Percentiles rank a stretch among this genome's conserved stretches.
Evolutionary conservation across 2,113 vertebrate species (phyloP).

Genomic region (Calidris pygmaea): DNA sequence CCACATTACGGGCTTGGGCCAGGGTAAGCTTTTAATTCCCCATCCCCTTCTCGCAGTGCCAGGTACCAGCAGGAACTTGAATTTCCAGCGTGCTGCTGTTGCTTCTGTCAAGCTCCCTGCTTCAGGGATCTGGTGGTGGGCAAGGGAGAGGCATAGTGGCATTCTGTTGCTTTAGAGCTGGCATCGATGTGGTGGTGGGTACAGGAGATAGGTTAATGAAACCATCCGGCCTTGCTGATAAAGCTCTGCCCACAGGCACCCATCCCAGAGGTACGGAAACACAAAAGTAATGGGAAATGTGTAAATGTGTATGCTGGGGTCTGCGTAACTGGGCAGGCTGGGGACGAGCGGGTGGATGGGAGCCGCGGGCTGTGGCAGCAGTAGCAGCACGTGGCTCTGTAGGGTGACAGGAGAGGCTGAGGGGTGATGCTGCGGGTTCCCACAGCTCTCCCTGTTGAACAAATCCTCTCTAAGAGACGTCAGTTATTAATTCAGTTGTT

Average conservation of each 20-base stretch:
- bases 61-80: background rate
- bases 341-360: accelerated
- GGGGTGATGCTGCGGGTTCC: background rate
- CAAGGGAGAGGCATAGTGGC: accelerated
- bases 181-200: accelerated
- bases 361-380: background rate
- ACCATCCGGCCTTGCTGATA: background rate
- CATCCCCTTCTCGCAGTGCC: background rate
- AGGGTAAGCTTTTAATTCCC: background rate
- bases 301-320: accelerated
- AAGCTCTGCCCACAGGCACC: background rate
- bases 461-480: background rate
- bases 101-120: background rate
- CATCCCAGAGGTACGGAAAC: background rate
- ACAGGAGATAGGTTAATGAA: background rate
- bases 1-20: background rate
- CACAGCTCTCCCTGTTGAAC: background rate
- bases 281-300: accelerated
- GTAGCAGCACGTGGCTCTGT: background rate
- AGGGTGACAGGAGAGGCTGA: background rate
- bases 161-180: background rate
- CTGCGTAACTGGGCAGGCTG: accelerated
- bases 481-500: background rate
- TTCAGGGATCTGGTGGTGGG: background rate
- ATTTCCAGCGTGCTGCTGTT: background rate